Base-by-base conservation (phyloP, 2,888 invertebrate genomes). In the Phortica magna region DNA sequence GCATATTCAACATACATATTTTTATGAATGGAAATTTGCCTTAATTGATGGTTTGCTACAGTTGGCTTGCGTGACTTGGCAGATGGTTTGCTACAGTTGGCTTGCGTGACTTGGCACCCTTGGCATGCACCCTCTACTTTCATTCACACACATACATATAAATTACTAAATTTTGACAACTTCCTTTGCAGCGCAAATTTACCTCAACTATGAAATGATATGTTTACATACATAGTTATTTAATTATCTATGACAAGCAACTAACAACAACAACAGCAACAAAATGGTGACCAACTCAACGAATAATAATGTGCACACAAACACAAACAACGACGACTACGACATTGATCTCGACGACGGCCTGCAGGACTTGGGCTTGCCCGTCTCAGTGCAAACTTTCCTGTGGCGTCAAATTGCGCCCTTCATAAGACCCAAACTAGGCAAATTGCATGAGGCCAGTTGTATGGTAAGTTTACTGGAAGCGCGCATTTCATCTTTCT, bases 331-430 rank as follows among this genome's bases (percentile, higher is more conserved):
- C 75, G 91, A 91, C 73, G 87, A 91, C 77, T 89, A 89, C 81
- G 91, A 91, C 79, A 89, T 91, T 81, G 91, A 91, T 81, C 91
- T 90, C 88, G 95, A 96, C 83, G 95, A 94, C 84, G 93, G 94
- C 57, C 93, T 94, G 85, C 94, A 94, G 82, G 97, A 97, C 88
- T 95, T 96, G 88, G 94, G 95, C 76, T 93, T 99, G 79, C 99
- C 99, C 0, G 95, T 99, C 80, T 97, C 99, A 1, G 97, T 99
- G 78, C 99, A 99, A 93, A 96, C 98, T 87, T 99, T 98, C 93
- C 94, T 99, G 79, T 99, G 99, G 99, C 94, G 97, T 85, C 98
- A 99, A 93, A 97, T 98, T 81, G 98, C 99, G 81, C 99, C 99
- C 12, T 99, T 99, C 91, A 97, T 99, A 77, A 94, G 98, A 83